phyloP scores from a whole-genome alignment of 2,113 vertebrate genomes.

The Pseudorhombus dupliciocellatus region DNA sequence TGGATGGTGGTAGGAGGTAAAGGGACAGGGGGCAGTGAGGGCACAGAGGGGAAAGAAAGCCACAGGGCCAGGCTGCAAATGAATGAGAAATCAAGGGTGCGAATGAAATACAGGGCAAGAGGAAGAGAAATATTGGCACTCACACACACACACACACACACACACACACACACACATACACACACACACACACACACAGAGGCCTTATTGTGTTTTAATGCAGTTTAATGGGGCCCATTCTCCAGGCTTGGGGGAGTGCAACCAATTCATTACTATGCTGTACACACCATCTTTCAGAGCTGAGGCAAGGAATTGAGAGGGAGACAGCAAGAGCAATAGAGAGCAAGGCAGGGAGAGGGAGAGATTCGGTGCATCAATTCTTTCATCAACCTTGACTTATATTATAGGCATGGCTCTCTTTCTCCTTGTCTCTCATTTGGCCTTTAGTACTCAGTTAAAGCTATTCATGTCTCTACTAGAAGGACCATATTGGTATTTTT shows the following conservation, averaged over 20 bases:
- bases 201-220: conserved; percentile 80
- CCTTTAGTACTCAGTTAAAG: conserved; percentile 52
- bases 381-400: conserved; percentile 65
- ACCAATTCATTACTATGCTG: conserved; percentile 76
- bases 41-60: conserved; percentile 33
- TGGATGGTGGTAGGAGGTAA: conserved; percentile 33
- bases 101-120: conserved; percentile 54
- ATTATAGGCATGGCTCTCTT: conserved; percentile 33
- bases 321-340: conserved; percentile 24
- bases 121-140: conserved; percentile 57
- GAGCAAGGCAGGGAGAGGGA: conserved; percentile 14
- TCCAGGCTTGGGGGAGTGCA: conserved; percentile 62
- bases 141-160: conserved; percentile 8
- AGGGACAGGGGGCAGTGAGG: conserved; percentile 6
- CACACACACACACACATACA: conserved; percentile 30
- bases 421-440: conserved; percentile 39
- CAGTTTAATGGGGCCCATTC: conserved; percentile 78
- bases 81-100: conserved; percentile 57
- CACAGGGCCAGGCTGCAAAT: conserved; percentile 48
- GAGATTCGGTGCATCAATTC: conserved; percentile 36
- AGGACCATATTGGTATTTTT: conserved; percentile 5
- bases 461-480: conserved; percentile 23
- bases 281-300: conserved; percentile 64
- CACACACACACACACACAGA: conserved; percentile 60
- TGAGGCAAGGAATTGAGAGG: conserved; percentile 54